phyloP scores from a whole-genome alignment of 2,888 invertebrate species.

The Seira sanloemensis region DNA sequence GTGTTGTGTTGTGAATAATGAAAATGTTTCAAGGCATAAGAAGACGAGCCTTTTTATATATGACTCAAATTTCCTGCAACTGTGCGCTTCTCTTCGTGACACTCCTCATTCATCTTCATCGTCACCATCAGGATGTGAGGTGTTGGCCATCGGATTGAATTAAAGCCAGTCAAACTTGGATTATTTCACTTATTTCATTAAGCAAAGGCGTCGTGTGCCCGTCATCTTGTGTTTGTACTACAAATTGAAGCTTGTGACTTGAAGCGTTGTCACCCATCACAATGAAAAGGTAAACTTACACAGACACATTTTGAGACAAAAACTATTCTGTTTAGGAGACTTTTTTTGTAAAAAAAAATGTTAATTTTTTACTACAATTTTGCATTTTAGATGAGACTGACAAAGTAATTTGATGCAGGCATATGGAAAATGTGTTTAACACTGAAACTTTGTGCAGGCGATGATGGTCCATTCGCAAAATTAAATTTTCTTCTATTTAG shows the following conservation, averaged over 20 bases:
- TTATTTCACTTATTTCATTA: constrained; percentile 35
- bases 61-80: not conserved
- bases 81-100: not conserved
- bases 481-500: not conserved
- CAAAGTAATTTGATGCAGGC: not conserved
- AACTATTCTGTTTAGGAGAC: too few relatives aligned
- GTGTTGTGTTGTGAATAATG: not conserved
- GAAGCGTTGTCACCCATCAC: not conserved
- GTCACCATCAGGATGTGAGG: constrained; percentile 19
- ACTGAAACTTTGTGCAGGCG: not conserved
- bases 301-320: too few relatives aligned
- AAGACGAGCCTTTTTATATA: not conserved
- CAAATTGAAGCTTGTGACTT: not conserved
- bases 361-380: too few relatives aligned
- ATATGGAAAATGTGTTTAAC: not conserved
- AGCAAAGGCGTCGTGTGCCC: not conserved
- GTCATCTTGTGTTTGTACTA: constrained; percentile 20
- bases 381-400: too few relatives aligned
- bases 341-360: too few relatives aligned
- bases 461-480: not conserved
- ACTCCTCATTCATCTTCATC: not conserved
- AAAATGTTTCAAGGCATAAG: not conserved
- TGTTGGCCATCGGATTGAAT: constrained; percentile 43
- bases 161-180: constrained; percentile 25
- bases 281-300: not conserved